phyloP scores from a whole-genome alignment of 2,113 vertebrate genomes.

The Vulpes vulpes region DNA sequence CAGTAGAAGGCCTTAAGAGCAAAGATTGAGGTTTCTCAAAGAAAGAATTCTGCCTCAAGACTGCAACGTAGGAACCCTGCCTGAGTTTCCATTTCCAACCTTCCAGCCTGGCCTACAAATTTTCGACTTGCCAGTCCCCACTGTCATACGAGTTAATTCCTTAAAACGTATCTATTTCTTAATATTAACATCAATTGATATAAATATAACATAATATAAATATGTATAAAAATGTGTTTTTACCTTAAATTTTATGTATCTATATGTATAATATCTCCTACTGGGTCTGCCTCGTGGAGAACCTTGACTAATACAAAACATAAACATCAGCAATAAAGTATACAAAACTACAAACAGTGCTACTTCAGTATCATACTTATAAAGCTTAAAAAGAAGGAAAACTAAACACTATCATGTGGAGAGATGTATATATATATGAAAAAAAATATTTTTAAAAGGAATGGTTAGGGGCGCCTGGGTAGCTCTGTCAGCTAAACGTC shows the following conservation, averaged over 20 bases:
- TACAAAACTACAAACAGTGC: neutral
- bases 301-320: neutral
- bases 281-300: neutral
- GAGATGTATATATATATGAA: neutral
- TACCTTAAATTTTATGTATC: neutral
- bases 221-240: neutral
- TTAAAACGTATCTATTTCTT: neutral
- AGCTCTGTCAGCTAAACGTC: neutral
- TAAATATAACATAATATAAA: neutral
- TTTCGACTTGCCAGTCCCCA: neutral
- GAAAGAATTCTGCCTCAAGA: neutral
- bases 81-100: neutral
- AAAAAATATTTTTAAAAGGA: neutral
- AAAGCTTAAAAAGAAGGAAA: neutral
- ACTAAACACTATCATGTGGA: neutral
- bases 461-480: neutral
- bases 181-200: no score
- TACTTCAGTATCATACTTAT: neutral
- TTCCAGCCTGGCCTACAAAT: neutral
- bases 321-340: neutral
- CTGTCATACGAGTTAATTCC: neutral
- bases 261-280: neutral
- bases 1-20: neutral
- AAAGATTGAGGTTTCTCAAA: neutral
- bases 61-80: neutral